Base-by-base conservation (phyloP, 2,113 vertebrate genomes). In the Ondatra zibethicus region DNA sequence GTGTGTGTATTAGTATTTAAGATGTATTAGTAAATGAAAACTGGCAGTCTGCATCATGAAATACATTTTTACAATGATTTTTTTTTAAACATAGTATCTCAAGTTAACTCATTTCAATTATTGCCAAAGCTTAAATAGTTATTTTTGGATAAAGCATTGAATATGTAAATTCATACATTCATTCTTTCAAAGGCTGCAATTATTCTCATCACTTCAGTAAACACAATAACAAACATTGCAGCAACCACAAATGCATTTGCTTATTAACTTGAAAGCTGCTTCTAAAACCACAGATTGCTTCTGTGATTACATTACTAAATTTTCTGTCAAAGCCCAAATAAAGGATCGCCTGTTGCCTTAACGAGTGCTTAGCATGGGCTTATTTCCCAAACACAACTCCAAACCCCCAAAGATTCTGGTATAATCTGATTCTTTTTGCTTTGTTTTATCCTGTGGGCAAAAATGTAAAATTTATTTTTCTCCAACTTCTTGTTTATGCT, bases 151-250 rank as follows among this genome's bases (percentile, higher is more conserved):
- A 85, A 97, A 96, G 93, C 95, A 96, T 92, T 96, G 95, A 97
- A 96, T 97, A 95, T 98, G 96, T 96, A 97, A 96, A 97, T 97
- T 72, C 50, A 81, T 91, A 75, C 87, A 84, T 50, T 93, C 77
- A 66, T 96, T 92, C 95, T 96, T 97, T 95, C 88, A 66, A 96
- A 91, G 91, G 58, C 96, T 93, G 82, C 96, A 96, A 97, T 98
- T 97, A 97, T 93, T 96, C 96, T 98, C 97, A 96, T 97, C 98
- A 96, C 91, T 97, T 93, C 96, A 92, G 94, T 97, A 97, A 97
- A 97, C 96, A 96, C 91, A 97, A 97, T 97, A 98, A 88, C 98
- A 97, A 93, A 92, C 96, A 89, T 93, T 66, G 94, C 98, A 55
- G 89, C 80, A 87, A 96, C 94, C 96, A 97, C 95, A 97, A 96